A percentile compares a stretch with the other conserved stretches of the same genome.
Conservation (phyloP, 2,113 vertebrate species). For the Emydura subglobosa region DNA sequence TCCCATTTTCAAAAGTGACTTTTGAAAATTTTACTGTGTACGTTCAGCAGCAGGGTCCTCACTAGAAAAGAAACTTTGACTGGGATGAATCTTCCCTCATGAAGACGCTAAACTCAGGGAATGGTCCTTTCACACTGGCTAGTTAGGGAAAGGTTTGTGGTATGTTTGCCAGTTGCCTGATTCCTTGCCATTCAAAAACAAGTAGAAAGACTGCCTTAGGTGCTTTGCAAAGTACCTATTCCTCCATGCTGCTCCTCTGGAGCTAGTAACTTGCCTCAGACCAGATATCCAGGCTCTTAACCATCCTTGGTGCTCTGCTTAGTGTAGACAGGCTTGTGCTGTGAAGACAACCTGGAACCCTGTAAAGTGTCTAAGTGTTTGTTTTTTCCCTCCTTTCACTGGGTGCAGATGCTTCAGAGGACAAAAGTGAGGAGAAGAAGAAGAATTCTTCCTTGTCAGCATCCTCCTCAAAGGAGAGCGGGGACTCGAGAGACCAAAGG, state of each 20-base stretch:
- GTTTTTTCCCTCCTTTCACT: background rate
- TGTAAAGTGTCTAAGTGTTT: background rate
- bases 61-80: slow-evolving; percentile 27
- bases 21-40: background rate
- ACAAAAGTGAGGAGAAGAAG: slow-evolving; percentile 87
- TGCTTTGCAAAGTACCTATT: background rate
- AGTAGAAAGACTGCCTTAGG: background rate
- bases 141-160: background rate
- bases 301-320: background rate
- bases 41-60: background rate
- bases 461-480: slow-evolving; percentile 84
- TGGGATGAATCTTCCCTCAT: slow-evolving; percentile 35
- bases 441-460: slow-evolving; percentile 81
- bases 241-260: background rate
- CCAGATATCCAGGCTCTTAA: background rate
- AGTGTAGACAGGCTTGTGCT: background rate
- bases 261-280: background rate
- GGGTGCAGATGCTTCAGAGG: slow-evolving; percentile 83
- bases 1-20: slow-evolving; percentile 3
- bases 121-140: background rate
- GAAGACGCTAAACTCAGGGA: slow-evolving; percentile 5
- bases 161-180: background rate
- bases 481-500: slow-evolving; percentile 86
- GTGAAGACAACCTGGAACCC: background rate
- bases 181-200: background rate